Conservation (phyloP, 2,888 invertebrate genomes). For the Diaprepes abbreviatus region DNA sequence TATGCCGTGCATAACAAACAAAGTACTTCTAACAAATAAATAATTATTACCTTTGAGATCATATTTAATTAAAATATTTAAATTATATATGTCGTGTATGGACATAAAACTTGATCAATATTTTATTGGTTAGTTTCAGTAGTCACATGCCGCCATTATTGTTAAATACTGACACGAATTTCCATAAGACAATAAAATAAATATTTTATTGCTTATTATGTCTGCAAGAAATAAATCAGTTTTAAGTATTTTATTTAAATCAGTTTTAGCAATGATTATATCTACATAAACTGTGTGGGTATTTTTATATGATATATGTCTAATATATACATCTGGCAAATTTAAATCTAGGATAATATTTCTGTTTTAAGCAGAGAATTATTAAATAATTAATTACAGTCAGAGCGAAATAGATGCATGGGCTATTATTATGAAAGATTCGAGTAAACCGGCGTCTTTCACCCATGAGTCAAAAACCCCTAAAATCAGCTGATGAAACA, state of each 20-base stretch:
- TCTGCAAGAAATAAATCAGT: slow-evolving; percentile 2
- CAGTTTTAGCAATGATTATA: background rate
- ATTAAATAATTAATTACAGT: too few species aligned
- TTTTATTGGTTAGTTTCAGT: slow-evolving; percentile 7
- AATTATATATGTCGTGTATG: background rate
- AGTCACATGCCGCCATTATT: background rate
- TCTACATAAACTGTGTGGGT: background rate
- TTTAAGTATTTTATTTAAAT: background rate
- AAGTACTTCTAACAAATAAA: background rate
- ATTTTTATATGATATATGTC: too few species aligned
- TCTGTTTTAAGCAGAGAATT: too few species aligned
- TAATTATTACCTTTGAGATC: background rate
- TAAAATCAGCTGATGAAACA: too few species aligned
- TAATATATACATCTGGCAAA: too few species aligned
- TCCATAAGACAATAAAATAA: slow-evolving; percentile 11
- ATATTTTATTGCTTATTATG: slow-evolving; percentile 8
- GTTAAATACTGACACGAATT: background rate
- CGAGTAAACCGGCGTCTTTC: too few species aligned
- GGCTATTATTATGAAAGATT: too few species aligned
- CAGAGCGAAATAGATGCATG: too few species aligned
- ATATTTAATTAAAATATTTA: slow-evolving; percentile 1
- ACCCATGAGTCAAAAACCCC: too few species aligned
- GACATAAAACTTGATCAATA: slow-evolving; percentile 3
- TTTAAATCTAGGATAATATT: too few species aligned
- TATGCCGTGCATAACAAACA: background rate